Evolutionary conservation across 2,113 vertebrate species (phyloP).

Genomic region (Mormoops blainvillei): DNA sequence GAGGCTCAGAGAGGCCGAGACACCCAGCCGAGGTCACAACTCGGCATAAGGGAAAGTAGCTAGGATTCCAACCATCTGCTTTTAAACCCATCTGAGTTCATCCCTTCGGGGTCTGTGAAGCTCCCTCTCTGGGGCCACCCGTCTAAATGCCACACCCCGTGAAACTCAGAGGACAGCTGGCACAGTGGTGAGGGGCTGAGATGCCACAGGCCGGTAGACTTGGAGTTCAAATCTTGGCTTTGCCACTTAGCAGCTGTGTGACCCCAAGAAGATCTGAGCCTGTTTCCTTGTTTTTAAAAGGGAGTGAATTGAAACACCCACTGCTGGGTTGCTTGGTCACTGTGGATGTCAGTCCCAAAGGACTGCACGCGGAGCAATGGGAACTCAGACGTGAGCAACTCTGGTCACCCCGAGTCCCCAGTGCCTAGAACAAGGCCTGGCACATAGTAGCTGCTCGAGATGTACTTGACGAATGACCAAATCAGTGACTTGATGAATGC

Average conservation of each 20-base stretch:
- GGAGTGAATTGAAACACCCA: background rate
- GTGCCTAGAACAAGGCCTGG: background rate
- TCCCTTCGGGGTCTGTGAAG: background rate
- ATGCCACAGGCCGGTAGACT: background rate
- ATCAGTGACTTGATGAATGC: background rate
- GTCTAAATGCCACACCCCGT: fast-evolving
- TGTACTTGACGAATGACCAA: background rate
- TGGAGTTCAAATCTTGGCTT: background rate
- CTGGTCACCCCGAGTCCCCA: background rate
- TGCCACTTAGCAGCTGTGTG: background rate
- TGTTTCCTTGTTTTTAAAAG: background rate
- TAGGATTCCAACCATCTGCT: background rate
- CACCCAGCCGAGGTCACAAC: background rate
- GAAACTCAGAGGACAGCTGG: background rate
- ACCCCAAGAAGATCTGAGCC: background rate
- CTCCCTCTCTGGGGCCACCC: background rate
- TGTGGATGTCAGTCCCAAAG: background rate
- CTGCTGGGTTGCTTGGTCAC: background rate
- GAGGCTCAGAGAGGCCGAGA: background rate
- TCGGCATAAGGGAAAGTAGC: background rate
- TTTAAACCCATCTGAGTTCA: background rate
- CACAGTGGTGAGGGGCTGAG: background rate
- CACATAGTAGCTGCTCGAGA: background rate
- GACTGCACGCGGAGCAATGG: fast-evolving
- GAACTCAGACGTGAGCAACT: fast-evolving